Evolutionary conservation across 2,888 invertebrate species (phyloP), one percentile per base, ranked within the genome.

Genomic region (Caenorhabditis wallacei): DNA sequence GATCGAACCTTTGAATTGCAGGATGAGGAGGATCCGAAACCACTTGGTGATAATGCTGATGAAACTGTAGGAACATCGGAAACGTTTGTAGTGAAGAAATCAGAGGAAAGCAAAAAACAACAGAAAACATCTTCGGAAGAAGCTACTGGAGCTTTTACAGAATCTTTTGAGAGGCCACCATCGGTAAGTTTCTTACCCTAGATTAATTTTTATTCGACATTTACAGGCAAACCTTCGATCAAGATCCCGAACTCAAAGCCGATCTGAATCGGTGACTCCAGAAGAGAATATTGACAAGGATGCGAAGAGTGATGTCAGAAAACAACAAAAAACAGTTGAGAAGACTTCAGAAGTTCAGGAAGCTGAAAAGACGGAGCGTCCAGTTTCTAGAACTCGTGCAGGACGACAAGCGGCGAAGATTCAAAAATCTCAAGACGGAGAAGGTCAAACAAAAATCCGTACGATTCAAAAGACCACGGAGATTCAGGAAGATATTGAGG

Each of bases 1-100:
- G 61, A 74, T 54, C 54, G 63, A n/a, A 74, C 64, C 16, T 64
- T 74, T 20, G 72, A 74, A 20, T 16, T 56, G 7, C 63, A 70
- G 46, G 56, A 64, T 10, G 72, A 74, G 2, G 72, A 74, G 8
- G 24, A 54, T 13, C 54, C 72, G 5, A 54, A 53, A 22, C 72
- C 72, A 8, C 63, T 37, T 7, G 72, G 40, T 16, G 72, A 74
- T n/a, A 18, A 26, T 13, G 43, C 26, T 22, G 30, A 22, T 0
- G 57, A 30, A 18, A 8, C 30, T 7, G 4, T 13, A 0, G 48
- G 18, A 35, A 7, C 48, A 24, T 35, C 48, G 20, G 7, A 18
- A 0, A 51, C 30, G 4, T 51, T 26, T 8, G 8, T 20, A 30
- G 18, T 51, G 0, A 20, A 26, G 11, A 46, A 11, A 46, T 2